phyloP scores from a whole-genome alignment of 2,888 invertebrate genomes.

The Cataglyphis rosenhaueri region DNA sequence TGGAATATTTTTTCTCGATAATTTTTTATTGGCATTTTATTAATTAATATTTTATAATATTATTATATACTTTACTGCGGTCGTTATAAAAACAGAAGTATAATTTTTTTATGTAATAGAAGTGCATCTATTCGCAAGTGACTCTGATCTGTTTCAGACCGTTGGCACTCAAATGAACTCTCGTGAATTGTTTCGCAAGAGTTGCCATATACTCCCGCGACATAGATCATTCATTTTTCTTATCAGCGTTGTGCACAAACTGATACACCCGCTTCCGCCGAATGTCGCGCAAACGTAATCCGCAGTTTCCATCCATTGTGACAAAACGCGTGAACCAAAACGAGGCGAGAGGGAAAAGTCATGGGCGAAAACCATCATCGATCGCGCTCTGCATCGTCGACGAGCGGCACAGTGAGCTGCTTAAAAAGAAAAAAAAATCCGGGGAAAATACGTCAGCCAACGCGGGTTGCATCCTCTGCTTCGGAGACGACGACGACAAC shows the following conservation, averaged over 20 bases:
- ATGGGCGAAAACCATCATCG: constrained; percentile 44
- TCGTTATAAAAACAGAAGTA: constrained; percentile 16
- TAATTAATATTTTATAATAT: constrained; percentile 6
- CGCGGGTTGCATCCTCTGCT: constrained; percentile 5
- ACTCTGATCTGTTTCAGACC: constrained; percentile 22
- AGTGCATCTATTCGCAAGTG: constrained; percentile 24
- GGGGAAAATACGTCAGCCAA: constrained; percentile 4
- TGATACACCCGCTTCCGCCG: constrained; percentile 43
- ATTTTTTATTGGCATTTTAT: constrained; percentile 19
- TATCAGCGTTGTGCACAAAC: constrained; percentile 49
- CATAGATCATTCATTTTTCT: constrained; percentile 48
- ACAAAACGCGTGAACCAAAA: constrained; percentile 36
- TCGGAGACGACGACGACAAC: constrained; percentile 14
- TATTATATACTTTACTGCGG: neutral
- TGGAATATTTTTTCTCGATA: neutral
- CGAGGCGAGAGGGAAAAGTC: constrained; percentile 36
- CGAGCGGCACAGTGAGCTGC: constrained; percentile 48
- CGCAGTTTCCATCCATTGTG: constrained; percentile 50
- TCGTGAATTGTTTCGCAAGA: constrained; percentile 38
- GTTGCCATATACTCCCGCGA: neutral
- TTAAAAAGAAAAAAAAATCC: constrained; percentile 24
- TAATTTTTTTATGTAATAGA: constrained; percentile 3
- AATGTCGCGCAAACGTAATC: constrained; percentile 47
- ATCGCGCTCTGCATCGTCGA: constrained; percentile 31
- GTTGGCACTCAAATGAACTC: constrained; percentile 31